Evolutionary conservation across 2,888 invertebrate species (phyloP), one percentile per base, ranked within the genome.

Genomic region (Philereme vetulata): DNA sequence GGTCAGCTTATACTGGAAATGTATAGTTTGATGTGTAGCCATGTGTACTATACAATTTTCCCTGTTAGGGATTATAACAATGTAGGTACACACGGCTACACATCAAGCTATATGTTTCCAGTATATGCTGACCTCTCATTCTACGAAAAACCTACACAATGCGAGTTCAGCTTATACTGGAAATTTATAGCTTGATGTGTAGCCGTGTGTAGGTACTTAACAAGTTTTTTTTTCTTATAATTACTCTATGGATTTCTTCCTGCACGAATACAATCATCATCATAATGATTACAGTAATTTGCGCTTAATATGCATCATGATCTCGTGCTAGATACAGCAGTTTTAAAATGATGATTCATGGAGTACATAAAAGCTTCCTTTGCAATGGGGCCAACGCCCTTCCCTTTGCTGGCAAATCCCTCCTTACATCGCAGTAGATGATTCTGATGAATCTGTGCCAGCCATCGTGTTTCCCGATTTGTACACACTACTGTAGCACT

Each of bases 351-450:
- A 72, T 72, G 66, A 73, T 75, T 74, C 76, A 75, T 75, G 67
- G 68, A 65, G 69, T 71, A 71, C 59, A 32, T 52, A 78, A 82
- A 81, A 71, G 68, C 66, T 76, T 71, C 70, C 75, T 75, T 75
- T 68, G 72, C 74, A 75, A 72, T 73, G 80, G 75, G 87, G 82
- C 84, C 88, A 87, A 84, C 73, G 88, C 72, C 87, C 87, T 81
- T 69, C 62, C 77, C 76, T 56, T 50, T 44, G 45, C 60, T 62
- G 59, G 54, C 58, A 58, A 55, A 67, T 65, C 56, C 60, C 63
- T 57, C 65, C 62, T 60, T 62, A 59, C 64, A 56, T 51, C 51
- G 48, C 8, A 32, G 48, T 38, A 11, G 7, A 21, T 45, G 9
- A 38, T 50, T 46, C 32, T 45, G 50, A 45, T 33, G 21, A 56